Conservation (phyloP, 30 jellyfish, hydroid and myxozoan genomes). For the Aurelia aurita region DNA sequence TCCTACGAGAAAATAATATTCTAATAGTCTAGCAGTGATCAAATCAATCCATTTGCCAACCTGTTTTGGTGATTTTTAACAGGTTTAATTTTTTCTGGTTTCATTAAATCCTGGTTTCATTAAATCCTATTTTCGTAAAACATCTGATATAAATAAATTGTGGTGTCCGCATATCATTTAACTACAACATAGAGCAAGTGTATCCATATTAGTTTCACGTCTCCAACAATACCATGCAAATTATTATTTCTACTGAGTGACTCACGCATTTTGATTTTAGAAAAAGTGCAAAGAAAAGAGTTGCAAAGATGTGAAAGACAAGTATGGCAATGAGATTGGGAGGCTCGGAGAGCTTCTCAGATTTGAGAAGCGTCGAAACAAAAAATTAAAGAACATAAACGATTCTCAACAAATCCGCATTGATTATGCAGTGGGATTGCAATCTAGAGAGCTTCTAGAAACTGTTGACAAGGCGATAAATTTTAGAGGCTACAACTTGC, state of each 20-base stretch:
- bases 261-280: not conserved
- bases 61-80: too few species aligned
- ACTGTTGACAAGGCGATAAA: conserved; percentile 12
- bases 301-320: not conserved
- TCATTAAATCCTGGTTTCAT: too few species aligned
- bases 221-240: too few species aligned
- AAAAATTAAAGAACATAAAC: conserved; percentile 5
- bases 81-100: too few species aligned
- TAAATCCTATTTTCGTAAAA: too few species aligned
- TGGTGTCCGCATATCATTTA: too few species aligned
- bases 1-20: too few species aligned
- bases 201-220: too few species aligned
- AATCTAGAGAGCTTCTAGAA: conserved; percentile 23
- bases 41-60: too few species aligned
- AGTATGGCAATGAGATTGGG: not conserved
- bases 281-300: conserved; percentile 1
- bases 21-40: too few species aligned
- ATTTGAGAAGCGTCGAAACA: conserved; percentile 15
- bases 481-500: conserved; percentile 17
- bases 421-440: conserved; percentile 7
- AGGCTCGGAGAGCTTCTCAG: conserved; percentile 27
- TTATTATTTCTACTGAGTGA: not conserved
- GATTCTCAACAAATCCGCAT: not conserved
- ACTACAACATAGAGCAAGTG: too few species aligned
- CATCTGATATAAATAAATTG: too few species aligned